Conservation (phyloP, 2,113 vertebrate genomes). For the Macrotis lagotis region DNA sequence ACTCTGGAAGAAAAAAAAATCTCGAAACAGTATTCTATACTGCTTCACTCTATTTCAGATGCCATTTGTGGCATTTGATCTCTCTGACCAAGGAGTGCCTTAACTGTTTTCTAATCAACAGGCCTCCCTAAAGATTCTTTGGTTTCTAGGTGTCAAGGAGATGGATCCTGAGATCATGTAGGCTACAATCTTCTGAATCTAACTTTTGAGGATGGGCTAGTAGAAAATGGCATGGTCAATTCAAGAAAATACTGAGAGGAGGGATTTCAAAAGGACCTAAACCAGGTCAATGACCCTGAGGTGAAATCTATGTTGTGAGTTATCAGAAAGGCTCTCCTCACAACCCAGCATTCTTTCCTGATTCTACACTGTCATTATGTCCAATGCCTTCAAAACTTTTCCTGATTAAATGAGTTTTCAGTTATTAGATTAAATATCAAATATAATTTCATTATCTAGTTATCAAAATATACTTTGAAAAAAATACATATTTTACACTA, state of each 20-base stretch:
- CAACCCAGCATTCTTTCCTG: neutral
- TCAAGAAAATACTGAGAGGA: neutral
- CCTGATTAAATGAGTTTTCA: neutral
- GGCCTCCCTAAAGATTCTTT: neutral
- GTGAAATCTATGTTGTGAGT: neutral
- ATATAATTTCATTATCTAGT: rapidly evolving
- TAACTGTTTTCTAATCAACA: neutral
- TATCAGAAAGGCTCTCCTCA: neutral
- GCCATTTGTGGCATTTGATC: neutral
- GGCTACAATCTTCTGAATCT: neutral
- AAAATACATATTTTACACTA: neutral
- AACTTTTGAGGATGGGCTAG: neutral
- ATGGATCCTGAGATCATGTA: too few species aligned
- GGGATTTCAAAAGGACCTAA: rapidly evolving
- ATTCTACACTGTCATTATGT: neutral
- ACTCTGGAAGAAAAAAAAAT: neutral
- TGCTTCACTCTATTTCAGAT: neutral
- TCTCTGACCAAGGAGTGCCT: rapidly evolving
- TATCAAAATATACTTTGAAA: rapidly evolving
- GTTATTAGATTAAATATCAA: neutral
- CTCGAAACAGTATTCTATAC: too few species aligned
- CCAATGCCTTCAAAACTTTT: too few species aligned
- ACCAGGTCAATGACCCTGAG: neutral
- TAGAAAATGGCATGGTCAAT: neutral
- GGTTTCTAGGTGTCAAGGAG: rapidly evolving